Evolutionary conservation across 2,797 vertebrate genomes (phyloP).

Genomic region (Chromobotia macracanthus): DNA sequence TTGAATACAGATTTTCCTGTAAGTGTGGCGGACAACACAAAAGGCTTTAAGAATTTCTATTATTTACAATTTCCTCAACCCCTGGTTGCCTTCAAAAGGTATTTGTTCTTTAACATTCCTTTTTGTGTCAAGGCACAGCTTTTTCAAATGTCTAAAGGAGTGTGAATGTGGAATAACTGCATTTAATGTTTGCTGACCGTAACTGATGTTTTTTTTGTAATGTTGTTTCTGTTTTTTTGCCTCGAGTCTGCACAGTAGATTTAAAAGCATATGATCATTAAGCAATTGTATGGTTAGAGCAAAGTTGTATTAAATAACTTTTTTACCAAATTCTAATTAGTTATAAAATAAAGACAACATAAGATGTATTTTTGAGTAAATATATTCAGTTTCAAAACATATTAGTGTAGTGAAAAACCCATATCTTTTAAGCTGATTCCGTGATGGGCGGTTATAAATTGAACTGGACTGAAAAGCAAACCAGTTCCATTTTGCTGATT

Average conservation of each 20-base stretch:
- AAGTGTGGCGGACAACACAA: slow-evolving; percentile 43
- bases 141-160: slow-evolving; percentile 15
- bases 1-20: slow-evolving; percentile 26
- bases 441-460: not conserved
- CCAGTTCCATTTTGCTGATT: not conserved
- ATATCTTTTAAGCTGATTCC: no score
- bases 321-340: not conserved
- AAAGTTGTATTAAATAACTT: no score
- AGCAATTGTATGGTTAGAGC: not conserved
- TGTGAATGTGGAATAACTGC: slow-evolving; percentile 3
- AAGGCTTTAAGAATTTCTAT: slow-evolving; percentile 45
- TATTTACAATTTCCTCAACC: slow-evolving; percentile 32
- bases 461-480: not conserved
- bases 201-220: not conserved
- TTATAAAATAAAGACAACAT: not conserved
- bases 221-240: not conserved
- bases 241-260: not conserved
- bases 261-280: not conserved
- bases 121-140: slow-evolving; percentile 9
- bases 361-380: no score
- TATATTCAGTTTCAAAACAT: no score
- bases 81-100: slow-evolving; percentile 38
- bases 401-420: no score
- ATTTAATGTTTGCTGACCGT: slow-evolving; percentile 29
- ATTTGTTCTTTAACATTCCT: slow-evolving; percentile 39